Percentiles rank a stretch among this genome's conserved stretches.
phyloP scores from a whole-genome alignment of 2,113 vertebrate species.

The Camelus bactrianus region DNA sequence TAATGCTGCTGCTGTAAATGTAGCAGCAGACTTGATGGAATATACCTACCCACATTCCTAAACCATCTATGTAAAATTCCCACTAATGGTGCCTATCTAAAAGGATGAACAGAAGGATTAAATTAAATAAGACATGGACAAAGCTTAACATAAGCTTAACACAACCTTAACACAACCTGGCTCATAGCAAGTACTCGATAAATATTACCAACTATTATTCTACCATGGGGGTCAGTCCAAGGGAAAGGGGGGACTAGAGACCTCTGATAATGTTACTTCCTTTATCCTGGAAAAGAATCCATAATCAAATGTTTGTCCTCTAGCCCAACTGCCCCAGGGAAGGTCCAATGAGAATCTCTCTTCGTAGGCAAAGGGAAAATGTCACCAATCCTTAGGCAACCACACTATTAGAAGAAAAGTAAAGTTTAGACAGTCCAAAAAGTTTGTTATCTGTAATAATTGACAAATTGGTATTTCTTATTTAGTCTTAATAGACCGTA shows the following conservation, averaged over 20 bases:
- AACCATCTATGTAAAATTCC: background rate
- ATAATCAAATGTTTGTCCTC: background rate
- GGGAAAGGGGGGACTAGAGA: background rate
- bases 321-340: background rate
- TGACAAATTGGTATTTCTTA: constrained; percentile 19
- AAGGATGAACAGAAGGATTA: background rate
- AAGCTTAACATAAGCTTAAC: background rate
- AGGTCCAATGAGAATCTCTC: background rate
- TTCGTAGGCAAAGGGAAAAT: constrained; percentile 6
- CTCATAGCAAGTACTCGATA: background rate
- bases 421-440: background rate
- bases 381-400: background rate
- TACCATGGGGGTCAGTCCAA: background rate
- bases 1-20: background rate
- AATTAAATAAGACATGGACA: background rate
- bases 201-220: background rate
- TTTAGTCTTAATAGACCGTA: constrained; percentile 18
- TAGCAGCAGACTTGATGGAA: background rate
- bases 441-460: background rate
- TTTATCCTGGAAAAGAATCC: constrained; percentile 12
- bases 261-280: background rate
- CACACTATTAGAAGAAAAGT: background rate
- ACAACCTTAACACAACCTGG: background rate
- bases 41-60: background rate
- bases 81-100: background rate